Evolutionary conservation across 2,113 vertebrate species (phyloP).

Genomic region (Malaclemys terrapin): DNA sequence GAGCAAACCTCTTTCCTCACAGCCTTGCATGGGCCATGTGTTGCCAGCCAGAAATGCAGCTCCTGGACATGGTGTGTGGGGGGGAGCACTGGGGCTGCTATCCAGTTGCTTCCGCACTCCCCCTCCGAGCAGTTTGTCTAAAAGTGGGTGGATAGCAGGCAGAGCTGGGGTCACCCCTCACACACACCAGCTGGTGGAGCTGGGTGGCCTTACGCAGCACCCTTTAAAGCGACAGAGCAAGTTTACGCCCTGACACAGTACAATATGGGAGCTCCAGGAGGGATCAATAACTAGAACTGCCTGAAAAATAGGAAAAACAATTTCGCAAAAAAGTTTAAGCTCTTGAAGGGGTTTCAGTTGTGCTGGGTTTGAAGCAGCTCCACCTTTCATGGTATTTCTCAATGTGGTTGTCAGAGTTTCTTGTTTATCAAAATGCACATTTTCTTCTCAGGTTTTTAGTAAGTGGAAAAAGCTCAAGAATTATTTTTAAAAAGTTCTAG

Average conservation of each 20-base stretch:
- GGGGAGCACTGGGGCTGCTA: rapidly evolving
- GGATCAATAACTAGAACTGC: rapidly evolving
- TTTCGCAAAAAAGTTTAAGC: rapidly evolving
- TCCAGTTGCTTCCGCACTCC: not conserved
- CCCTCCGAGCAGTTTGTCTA: not conserved
- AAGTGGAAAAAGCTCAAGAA: not conserved
- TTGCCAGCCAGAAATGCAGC: rapidly evolving
- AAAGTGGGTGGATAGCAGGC: not conserved
- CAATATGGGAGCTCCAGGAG: rapidly evolving
- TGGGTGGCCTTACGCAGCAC: not conserved
- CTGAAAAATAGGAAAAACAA: rapidly evolving
- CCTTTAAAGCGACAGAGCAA: not conserved
- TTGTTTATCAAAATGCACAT: not conserved
- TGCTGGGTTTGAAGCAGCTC: rapidly evolving
- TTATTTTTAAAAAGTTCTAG: not conserved
- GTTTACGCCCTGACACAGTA: rapidly evolving
- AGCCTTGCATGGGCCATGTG: rapidly evolving
- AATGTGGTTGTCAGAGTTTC: not conserved
- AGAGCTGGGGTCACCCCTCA: not conserved
- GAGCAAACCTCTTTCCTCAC: not conserved
- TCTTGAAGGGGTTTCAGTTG: rapidly evolving
- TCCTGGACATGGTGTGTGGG: not conserved
- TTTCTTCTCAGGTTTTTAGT: not conserved
- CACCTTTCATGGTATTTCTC: not conserved
- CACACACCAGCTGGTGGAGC: not conserved